Evolutionary conservation across 2,888 invertebrate genomes (phyloP).

Genomic region (Machimus rusticus): DNA sequence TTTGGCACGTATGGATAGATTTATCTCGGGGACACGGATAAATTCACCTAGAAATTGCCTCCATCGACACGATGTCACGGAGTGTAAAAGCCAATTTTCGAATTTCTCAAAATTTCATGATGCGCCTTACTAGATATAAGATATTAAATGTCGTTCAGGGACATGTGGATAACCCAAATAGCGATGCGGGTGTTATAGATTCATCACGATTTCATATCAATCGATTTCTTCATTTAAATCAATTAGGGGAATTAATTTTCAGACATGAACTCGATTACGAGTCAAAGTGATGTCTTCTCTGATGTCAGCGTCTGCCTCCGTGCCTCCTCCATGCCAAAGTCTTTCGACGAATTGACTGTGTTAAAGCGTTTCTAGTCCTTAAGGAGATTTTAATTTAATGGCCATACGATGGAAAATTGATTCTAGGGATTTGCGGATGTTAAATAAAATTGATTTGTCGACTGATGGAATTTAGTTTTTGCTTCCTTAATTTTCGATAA

Average conservation of each 20-base stretch:
- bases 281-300: constrained; percentile 7
- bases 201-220: constrained; percentile 39
- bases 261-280: constrained; percentile 34
- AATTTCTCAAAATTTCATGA: neutral
- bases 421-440: neutral
- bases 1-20: neutral
- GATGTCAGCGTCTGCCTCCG: neutral
- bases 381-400: neutral
- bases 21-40: neutral
- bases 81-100: neutral
- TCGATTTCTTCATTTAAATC: constrained; percentile 43
- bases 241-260: constrained; percentile 30
- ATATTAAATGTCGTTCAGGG: neutral
- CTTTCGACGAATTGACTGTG: neutral
- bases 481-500: neutral
- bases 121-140: neutral
- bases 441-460: neutral
- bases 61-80: neutral
- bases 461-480: neutral
- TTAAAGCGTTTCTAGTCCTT: neutral
- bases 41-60: neutral
- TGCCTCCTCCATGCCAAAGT: neutral
- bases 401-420: neutral
- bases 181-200: neutral
- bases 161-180: neutral